phyloP scores from a whole-genome alignment of 2,797 vertebrate genomes.

The Bovichtus diacanthus region DNA sequence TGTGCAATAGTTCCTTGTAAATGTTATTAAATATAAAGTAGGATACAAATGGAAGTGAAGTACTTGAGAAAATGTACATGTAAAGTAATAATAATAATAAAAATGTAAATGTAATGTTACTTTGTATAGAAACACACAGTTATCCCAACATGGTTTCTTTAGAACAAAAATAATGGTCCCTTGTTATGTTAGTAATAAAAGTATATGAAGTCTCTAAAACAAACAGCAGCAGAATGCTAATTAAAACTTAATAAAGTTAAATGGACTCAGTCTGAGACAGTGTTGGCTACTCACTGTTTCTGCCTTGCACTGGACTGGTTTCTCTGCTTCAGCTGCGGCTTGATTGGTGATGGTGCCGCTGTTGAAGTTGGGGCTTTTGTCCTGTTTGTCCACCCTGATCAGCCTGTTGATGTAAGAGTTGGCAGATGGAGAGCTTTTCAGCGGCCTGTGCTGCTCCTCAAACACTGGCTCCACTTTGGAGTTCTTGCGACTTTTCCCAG shows the following conservation, averaged over 20 bases:
- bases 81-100: no score
- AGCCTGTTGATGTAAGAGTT: conserved; percentile 92
- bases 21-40: neutral
- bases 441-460: conserved; percentile 80
- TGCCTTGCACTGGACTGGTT: conserved; percentile 80
- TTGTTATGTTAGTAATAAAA: neutral
- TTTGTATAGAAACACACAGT: neutral
- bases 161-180: neutral
- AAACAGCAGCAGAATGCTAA: neutral
- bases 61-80: neutral
- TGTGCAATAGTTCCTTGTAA: neutral
- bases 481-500: conserved; percentile 92
- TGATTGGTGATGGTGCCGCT: conserved; percentile 57
- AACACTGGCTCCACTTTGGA: conserved; percentile 83
- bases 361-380: conserved; percentile 87
- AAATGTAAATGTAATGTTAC: no score
- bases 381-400: conserved; percentile 93
- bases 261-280: neutral
- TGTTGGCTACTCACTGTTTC: conserved; percentile 79
- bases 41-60: neutral
- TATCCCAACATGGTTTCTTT: neutral
- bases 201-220: neutral
- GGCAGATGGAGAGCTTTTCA: conserved; percentile 74
- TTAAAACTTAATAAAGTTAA: no score
- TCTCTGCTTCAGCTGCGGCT: conserved; percentile 82